A percentile compares a stretch with the other conserved stretches of the same genome.
Evolutionary conservation across 2,113 vertebrate genomes (phyloP).

Genomic region (Oncorhynchus masou): DNA sequence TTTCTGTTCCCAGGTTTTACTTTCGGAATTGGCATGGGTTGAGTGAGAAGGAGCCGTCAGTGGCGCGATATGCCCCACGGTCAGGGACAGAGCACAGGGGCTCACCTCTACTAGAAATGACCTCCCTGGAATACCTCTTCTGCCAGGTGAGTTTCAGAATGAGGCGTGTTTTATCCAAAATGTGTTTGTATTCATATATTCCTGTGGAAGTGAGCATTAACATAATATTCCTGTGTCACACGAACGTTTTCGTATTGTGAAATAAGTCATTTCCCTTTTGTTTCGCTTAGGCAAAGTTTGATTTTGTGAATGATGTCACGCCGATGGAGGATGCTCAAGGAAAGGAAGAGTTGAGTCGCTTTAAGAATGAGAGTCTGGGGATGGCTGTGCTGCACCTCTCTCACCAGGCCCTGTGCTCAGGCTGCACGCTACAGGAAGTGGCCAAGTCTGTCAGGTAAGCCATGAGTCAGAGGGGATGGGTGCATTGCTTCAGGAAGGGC

Average conservation of each 20-base stretch:
- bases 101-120: constrained; percentile 77
- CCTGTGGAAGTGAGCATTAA: no score
- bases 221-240: background rate
- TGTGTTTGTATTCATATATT: background rate
- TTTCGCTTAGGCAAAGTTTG: constrained; percentile 78
- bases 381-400: constrained; percentile 92
- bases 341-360: constrained; percentile 78
- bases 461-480: background rate
- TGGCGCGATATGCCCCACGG: constrained; percentile 70
- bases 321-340: constrained; percentile 71
- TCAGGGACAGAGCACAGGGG: constrained; percentile 53
- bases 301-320: constrained; percentile 84
- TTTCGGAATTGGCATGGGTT: constrained; percentile 92
- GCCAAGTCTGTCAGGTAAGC: constrained; percentile 80
- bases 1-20: constrained; percentile 78
- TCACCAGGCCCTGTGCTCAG: constrained; percentile 73
- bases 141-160: constrained; percentile 76
- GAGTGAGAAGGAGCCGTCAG: constrained; percentile 69
- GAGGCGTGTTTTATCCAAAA: background rate
- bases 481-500: background rate
- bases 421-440: constrained; percentile 78
- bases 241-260: background rate
- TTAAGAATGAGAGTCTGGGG: constrained; percentile 90
- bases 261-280: background rate
- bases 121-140: constrained; percentile 87